These are phyloP conservation scores for Microcebus griseorufus DNA, from an alignment of 2,113 vertebrate species.

Conservation along the genomic window DNA sequence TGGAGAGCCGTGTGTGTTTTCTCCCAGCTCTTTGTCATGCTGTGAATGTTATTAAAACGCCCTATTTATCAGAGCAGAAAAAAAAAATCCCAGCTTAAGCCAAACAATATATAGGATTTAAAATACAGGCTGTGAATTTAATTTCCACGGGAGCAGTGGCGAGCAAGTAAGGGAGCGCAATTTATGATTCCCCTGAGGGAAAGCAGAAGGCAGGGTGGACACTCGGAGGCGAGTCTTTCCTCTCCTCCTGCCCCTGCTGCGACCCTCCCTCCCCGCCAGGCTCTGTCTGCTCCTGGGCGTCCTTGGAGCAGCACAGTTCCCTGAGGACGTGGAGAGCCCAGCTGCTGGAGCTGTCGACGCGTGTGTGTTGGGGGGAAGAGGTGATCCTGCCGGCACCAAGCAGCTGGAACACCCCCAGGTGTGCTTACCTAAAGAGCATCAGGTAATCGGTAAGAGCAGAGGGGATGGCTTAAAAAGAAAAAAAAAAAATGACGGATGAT, in stretches of 20 bases:
- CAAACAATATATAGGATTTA: slow-evolving; percentile 25
- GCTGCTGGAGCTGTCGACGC: background rate
- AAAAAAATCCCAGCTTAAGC: background rate
- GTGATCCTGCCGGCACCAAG: background rate
- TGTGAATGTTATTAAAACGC: slow-evolving; percentile 67
- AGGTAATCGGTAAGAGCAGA: background rate
- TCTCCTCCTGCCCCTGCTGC: background rate
- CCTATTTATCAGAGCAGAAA: slow-evolving; percentile 38
- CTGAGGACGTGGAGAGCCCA: background rate
- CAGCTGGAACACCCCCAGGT: slow-evolving; percentile 15
- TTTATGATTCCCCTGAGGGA: background rate
- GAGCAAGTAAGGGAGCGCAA: background rate
- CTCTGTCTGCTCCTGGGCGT: no score
- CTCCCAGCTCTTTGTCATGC: slow-evolving; percentile 8
- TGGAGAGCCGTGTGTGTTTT: background rate
- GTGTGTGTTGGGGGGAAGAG: accelerated
- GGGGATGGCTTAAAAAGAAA: background rate
- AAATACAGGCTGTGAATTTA: slow-evolving; percentile 35
- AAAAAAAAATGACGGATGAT: background rate
- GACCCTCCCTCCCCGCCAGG: background rate
- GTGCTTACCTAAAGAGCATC: background rate
- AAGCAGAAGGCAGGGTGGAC: background rate
- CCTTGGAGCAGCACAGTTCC: background rate
- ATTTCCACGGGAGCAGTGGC: background rate
- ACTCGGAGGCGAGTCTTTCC: background rate